Evolutionary conservation across 2,888 invertebrate genomes (phyloP).

Genomic region (Calephelis perditalis): DNA sequence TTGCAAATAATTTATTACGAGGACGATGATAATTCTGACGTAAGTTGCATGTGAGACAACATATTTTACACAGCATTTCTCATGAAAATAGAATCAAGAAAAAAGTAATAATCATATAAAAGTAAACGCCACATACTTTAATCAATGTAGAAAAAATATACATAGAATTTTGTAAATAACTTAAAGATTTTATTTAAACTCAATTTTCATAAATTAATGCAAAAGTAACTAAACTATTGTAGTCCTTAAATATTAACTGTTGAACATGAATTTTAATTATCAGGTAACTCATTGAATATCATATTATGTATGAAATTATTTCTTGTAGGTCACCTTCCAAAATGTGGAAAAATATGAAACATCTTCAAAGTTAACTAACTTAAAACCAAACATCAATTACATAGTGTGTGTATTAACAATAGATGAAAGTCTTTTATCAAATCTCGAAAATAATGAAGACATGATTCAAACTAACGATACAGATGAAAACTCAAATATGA

Average conservation of each 20-base stretch:
- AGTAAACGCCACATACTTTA: too few relatives aligned
- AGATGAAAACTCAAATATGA: slow-evolving; percentile 43
- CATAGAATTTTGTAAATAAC: too few relatives aligned
- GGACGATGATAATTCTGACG: slow-evolving; percentile 18
- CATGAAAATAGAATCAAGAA: too few relatives aligned
- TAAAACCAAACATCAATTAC: slow-evolving; percentile 56
- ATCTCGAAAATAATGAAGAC: slow-evolving; percentile 38
- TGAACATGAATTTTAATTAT: too few relatives aligned
- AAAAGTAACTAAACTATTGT: not conserved
- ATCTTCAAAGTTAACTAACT: slow-evolving; percentile 53
- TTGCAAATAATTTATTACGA: slow-evolving; percentile 6
- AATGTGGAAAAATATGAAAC: slow-evolving; percentile 58
- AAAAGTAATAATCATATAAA: too few relatives aligned
- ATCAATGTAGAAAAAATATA: too few relatives aligned
- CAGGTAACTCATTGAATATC: too few relatives aligned
- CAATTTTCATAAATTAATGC: too few relatives aligned
- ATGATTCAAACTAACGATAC: slow-evolving; percentile 43
- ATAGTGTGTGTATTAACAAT: slow-evolving; percentile 59
- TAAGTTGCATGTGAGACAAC: slow-evolving; percentile 23
- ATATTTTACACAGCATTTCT: too few relatives aligned
- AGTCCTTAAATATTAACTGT: not conserved
- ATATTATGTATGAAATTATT: not conserved
- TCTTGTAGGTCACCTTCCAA: slow-evolving; percentile 57
- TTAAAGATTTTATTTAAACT: too few relatives aligned
- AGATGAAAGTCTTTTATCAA: slow-evolving; percentile 51